Evolutionary conservation across 2,888 invertebrate genomes (phyloP), one percentile per base, ranked within the genome.

Genomic region (Bombylius discolor): DNA sequence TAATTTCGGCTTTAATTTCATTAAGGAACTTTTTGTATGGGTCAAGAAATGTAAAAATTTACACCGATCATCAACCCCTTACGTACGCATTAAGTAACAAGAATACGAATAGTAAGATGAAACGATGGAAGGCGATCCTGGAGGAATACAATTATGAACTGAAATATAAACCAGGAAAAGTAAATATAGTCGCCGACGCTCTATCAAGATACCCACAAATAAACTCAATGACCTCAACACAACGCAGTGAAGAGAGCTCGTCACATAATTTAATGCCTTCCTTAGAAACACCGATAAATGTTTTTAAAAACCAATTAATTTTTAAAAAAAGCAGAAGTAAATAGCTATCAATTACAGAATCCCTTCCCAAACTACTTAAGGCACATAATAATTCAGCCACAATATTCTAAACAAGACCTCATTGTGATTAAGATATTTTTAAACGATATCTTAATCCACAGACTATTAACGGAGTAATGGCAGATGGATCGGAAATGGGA

Each of bases 21-120:
- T 11, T 49, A 5, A 32, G 49, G 11, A 49, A 49, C 34, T 49
- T 33, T 33, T 11, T 49, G 34, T 49, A 49, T 12, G 50, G 50
- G 12, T 45, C 50, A n/a, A 44, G 36, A 39, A 55, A 51, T 12
- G 33, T 55, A 1, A 55, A 39, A 32, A 55, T 55, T 4, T 51
- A 39, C 59, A 39, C 59, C 9, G 61, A 62, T 44, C 60, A 61
- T 44, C 60, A 63, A 36, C 57, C 60, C 3, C 50, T 62, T 5
- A 62, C 59, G 12, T 63, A 61, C 49, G 55, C 59, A 6, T 53
- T 63, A 31, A 58, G 60, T 8, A 59, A 63, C 31, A 58, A 58
- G 57, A 62, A 42, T 48, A 59, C 48, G 36, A 62, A 52, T 32
- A 52, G 52, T 1, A 59, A 60, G 42, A 52, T 60, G 32, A 62